Percentiles rank a stretch among this genome's conserved stretches.
These are phyloP conservation scores for Penaeus vannamei DNA, from an alignment of 1,140 invertebrate genomes.

Conservation along the genomic window DNA sequence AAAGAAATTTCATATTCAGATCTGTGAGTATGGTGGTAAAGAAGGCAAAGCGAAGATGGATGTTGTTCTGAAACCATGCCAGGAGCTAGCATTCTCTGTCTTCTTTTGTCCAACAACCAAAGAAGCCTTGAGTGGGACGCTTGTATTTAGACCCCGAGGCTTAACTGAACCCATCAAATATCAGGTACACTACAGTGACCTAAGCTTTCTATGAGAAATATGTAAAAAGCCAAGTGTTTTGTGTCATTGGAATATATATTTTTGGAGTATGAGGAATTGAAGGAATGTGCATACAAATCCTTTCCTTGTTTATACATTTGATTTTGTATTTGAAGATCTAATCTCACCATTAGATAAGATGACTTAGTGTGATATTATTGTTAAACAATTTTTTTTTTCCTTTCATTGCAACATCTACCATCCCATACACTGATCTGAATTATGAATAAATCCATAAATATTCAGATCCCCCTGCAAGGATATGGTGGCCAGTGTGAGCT, in stretches of 20 bases:
- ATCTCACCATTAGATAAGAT: too few species aligned
- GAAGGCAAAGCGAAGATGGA: slow-evolving; percentile 23
- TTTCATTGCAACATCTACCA: not conserved
- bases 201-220: too few species aligned
- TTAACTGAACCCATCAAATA: slow-evolving; percentile 20
- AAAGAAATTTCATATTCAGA: slow-evolving; percentile 3
- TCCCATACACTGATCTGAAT: not conserved
- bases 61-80: slow-evolving; percentile 28
- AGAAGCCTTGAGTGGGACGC: slow-evolving; percentile 34
- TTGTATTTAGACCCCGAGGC: slow-evolving; percentile 23
- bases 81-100: slow-evolving; percentile 29
- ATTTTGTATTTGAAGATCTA: too few species aligned
- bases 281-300: too few species aligned
- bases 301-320: too few species aligned
- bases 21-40: slow-evolving; percentile 33
- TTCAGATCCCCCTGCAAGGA: slow-evolving; percentile 51
- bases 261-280: too few species aligned
- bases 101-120: slow-evolving; percentile 13
- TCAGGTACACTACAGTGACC: slow-evolving; percentile 2
- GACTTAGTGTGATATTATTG: too few species aligned
- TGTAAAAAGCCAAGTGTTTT: too few species aligned
- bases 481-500: slow-evolving; percentile 52
- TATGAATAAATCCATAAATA: too few species aligned
- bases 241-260: too few species aligned
- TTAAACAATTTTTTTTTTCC: not conserved